phyloP scores from a whole-genome alignment of 2,888 invertebrate genomes.

The Patella depressa region DNA sequence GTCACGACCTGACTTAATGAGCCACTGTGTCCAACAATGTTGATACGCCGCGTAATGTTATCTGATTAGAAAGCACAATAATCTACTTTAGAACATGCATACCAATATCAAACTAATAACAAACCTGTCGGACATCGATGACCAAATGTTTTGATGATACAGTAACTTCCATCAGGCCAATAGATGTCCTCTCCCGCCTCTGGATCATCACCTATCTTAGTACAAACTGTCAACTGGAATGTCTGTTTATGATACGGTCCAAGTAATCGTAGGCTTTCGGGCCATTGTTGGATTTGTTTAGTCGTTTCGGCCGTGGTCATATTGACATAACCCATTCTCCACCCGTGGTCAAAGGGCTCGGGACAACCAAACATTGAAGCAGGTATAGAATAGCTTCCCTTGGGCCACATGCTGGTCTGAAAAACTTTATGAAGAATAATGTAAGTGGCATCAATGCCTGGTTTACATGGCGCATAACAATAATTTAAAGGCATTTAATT shows the following conservation, averaged over 20 bases:
- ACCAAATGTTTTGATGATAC: background rate
- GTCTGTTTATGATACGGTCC: background rate
- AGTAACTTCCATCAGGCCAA: background rate
- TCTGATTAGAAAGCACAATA: background rate
- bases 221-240: background rate
- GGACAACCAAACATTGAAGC: background rate
- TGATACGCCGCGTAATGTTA: background rate
- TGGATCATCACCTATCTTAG: background rate
- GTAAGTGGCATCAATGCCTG: too few relatives aligned
- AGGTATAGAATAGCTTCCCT: background rate
- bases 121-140: background rate
- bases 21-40: too few relatives aligned
- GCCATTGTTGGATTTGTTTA: background rate
- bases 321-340: background rate
- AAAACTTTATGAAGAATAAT: too few relatives aligned
- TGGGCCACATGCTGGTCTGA: background rate
- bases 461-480: too few relatives aligned
- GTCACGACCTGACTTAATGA: too few relatives aligned
- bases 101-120: background rate
- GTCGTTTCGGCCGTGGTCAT: background rate
- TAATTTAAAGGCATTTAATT: too few relatives aligned
- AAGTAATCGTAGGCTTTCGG: background rate
- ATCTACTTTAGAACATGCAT: background rate
- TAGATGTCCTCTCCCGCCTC: background rate
- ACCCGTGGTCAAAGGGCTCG: background rate